Conservation (phyloP, 2,113 vertebrate species). For the Petroica traversi region DNA sequence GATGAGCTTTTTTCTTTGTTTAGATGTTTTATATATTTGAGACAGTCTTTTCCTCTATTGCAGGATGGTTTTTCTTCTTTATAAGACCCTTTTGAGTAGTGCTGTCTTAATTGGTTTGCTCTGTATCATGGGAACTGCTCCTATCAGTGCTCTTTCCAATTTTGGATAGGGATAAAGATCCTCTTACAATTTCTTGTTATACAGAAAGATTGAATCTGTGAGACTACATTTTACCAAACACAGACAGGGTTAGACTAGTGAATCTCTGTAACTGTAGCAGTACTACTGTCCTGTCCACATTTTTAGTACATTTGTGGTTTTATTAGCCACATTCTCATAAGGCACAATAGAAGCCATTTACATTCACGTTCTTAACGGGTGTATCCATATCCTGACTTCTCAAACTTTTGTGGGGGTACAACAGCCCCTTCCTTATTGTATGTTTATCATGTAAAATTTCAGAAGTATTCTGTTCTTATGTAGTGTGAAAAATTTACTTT, state of each 20-base stretch:
- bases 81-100: not conserved
- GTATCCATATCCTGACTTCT: not conserved
- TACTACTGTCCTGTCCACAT: not conserved
- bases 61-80: not conserved
- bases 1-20: not conserved
- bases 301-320: not conserved
- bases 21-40: not conserved
- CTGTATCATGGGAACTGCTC: not conserved
- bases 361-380: rapidly evolving
- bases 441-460: not conserved
- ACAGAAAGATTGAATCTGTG: not conserved
- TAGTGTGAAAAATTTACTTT: not conserved
- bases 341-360: not conserved
- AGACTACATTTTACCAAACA: not conserved
- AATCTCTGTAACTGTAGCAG: not conserved
- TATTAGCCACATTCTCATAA: not conserved
- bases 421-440: not conserved
- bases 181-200: not conserved
- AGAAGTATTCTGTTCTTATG: not conserved
- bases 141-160: not conserved
- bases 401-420: not conserved
- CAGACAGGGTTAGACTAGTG: not conserved
- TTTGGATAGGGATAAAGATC: not conserved
- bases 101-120: not conserved
- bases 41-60: not conserved